Evolutionary conservation across 1,140 invertebrate species (phyloP), one percentile per base, ranked within the genome.

Genomic region (Papilio aristodemus): DNA sequence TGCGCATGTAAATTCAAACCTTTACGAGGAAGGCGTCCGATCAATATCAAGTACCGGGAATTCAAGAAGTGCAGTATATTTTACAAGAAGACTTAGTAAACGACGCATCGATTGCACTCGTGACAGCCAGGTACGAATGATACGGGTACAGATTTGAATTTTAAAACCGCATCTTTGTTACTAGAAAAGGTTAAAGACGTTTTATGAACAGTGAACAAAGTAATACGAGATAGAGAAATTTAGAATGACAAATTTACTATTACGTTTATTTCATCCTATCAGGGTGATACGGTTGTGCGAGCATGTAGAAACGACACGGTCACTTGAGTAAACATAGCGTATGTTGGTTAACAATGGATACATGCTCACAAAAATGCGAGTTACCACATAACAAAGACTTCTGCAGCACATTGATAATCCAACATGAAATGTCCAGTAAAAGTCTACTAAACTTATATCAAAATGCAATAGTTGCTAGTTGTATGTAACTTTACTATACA

Each of bases 41-140:
- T 54, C 46, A 54, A 54, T 54, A 54, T 22, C 19, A 11, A 5
- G 46, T 54, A 54, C 46, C 19, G 22, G 46, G 46, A 22, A 54
- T 54, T 54, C 46, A 25, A 19, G 22, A 54, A 54, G 27, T 54
- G 10, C 19, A 13, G 22, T 54, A 10, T 54, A 54, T 54, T 22
- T 46, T 50, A 50, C 43, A 22, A 50, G 17, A 8, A 41, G n/a
- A n/a, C 4, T n/a, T 13, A 3, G 4, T 39, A 13, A 13, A 39
- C 13, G 13, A 39, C 4, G 13, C 4, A 13, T 4, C 38, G 6
- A 32, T 3, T 32, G 27, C 27, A 32, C 6, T 32, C 27, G 6
- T 32, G 27, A 32, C 6, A 32, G 27, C 27, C 27, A 3, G 6
- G 27, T 32, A 32, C 27, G 6, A 3, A 3, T 3, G 27, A 32